Percentiles rank a stretch among this genome's conserved stretches.
Conservation (phyloP, 2,888 invertebrate species). For the Meiosimyza platycephala region DNA sequence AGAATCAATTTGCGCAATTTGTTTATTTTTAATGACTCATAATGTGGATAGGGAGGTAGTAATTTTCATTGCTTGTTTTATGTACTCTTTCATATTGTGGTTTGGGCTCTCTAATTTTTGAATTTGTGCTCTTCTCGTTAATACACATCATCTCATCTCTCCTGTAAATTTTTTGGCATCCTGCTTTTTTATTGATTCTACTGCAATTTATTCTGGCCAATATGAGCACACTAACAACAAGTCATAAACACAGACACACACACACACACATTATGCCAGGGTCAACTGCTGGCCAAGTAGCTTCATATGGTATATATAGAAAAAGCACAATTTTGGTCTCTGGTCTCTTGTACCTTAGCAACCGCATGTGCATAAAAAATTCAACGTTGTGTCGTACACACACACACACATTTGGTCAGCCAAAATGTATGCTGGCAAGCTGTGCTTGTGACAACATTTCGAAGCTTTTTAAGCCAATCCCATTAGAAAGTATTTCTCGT, state of each 20-base stretch:
- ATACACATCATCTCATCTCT: no score
- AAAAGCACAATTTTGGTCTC: background rate
- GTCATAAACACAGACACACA: background rate
- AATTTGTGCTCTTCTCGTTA: background rate
- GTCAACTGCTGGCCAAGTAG: slow-evolving; percentile 18
- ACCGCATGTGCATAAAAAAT: background rate
- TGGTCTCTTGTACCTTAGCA: background rate
- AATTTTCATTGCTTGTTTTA: background rate
- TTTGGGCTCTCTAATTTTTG: background rate
- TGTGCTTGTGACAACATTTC: no score
- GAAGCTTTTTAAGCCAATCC: no score
- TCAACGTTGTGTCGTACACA: background rate
- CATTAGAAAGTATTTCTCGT: no score
- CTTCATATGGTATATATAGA: slow-evolving; percentile 1
- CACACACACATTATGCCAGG: slow-evolving; percentile 8
- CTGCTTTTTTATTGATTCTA: slow-evolving; percentile 6
- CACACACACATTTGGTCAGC: slow-evolving; percentile 11
- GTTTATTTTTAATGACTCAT: background rate
- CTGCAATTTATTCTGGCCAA: background rate
- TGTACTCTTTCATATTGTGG: background rate
- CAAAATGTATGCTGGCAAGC: no score
- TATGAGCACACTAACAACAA: no score
- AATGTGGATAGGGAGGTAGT: background rate
- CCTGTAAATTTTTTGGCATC: no score
- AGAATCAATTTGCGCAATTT: background rate